Evolutionary conservation across 37 sponge, comb jelly and placozoan genomes (phyloP).

Genomic region (Tethya wilhelma): DNA sequence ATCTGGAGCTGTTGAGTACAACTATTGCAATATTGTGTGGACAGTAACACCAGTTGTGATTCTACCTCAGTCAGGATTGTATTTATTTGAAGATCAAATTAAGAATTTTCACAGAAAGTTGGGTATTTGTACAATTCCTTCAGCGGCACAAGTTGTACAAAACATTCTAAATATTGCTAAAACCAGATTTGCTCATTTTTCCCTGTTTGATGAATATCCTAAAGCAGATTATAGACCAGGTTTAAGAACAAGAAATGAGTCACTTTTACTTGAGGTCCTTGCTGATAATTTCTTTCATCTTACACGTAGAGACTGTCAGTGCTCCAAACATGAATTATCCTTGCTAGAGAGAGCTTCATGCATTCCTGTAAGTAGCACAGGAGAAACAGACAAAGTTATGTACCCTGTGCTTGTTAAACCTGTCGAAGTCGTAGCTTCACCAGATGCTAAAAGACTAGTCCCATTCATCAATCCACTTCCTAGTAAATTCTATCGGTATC

Average conservation of each 20-base stretch:
- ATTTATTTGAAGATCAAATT: background rate
- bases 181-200: background rate
- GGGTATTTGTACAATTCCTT: background rate
- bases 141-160: background rate
- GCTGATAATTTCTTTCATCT: background rate
- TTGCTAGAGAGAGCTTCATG: background rate
- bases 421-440: background rate
- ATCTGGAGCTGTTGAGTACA: background rate
- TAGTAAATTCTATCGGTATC: background rate
- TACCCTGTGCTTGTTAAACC: conserved; percentile 1
- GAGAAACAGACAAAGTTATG: background rate
- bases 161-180: conserved; percentile 26
- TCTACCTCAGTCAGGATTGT: background rate
- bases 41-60: conserved; percentile 23
- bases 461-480: conserved; percentile 16
- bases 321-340: background rate
- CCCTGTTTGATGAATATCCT: conserved; percentile 10
- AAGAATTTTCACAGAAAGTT: background rate
- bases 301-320: background rate
- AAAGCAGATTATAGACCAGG: background rate
- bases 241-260: background rate
- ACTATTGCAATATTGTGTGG: conserved; percentile 3
- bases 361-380: conserved; percentile 22
- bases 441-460: background rate
- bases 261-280: background rate